These are phyloP conservation scores for Metridium senile DNA, from an alignment of 92 coral and sea anemone species.

Conservation along the genomic window DNA sequence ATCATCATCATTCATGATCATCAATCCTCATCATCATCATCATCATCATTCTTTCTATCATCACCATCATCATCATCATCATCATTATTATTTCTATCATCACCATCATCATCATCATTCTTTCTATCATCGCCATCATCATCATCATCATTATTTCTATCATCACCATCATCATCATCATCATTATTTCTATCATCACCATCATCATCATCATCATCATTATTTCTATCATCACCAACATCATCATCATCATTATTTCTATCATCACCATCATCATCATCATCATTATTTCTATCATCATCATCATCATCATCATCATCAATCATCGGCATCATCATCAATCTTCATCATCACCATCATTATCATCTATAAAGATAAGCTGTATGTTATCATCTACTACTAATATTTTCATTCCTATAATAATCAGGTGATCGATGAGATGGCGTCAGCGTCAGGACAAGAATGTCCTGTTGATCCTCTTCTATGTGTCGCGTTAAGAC, in stretches of 20 bases:
- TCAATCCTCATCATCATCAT: conserved; percentile 20
- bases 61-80: neutral
- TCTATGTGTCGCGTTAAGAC: conserved; percentile 76
- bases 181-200: neutral
- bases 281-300: no score
- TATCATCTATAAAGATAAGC: no score
- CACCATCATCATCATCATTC: neutral
- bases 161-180: neutral
- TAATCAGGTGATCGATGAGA: conserved; percentile 73
- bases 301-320: no score
- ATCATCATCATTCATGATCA: neutral
- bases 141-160: neutral
- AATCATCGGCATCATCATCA: no score
- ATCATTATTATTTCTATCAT: neutral
- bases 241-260: no score
- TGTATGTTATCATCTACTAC: no score
- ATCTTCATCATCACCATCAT: no score
- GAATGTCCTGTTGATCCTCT: conserved; percentile 80
- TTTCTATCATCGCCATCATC: no score
- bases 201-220: neutral
- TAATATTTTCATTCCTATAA: neutral
- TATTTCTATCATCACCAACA: no score
- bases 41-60: neutral
- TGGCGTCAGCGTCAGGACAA: conserved; percentile 92
- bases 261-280: no score